A percentile compares a stretch with the other conserved stretches of the same genome.
Conservation (phyloP, 2,888 invertebrate species). For the Malthinus seriepunctatus region DNA sequence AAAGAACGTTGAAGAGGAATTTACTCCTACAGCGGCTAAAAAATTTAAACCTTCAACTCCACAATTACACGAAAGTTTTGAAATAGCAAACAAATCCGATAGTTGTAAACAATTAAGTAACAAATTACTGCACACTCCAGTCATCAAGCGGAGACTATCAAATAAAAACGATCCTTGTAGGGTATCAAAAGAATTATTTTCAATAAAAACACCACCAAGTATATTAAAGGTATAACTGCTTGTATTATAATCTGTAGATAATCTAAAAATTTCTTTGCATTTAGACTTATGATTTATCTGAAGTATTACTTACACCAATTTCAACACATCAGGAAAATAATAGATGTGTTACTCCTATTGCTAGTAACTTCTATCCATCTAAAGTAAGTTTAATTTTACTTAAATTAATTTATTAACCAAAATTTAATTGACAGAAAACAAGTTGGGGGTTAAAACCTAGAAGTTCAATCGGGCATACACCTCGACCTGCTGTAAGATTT, state of each 20-base stretch:
- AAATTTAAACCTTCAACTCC: conserved; percentile 30
- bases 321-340: background rate
- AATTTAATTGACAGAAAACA: conserved; percentile 24
- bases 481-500: conserved; percentile 34
- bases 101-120: background rate
- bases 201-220: conserved; percentile 63
- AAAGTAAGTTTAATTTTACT: background rate
- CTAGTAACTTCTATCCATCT: background rate
- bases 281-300: background rate
- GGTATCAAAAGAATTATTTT: conserved; percentile 28
- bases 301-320: background rate
- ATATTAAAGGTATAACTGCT: conserved; percentile 62
- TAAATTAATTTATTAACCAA: background rate
- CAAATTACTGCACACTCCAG: conserved; percentile 60
- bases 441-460: conserved; percentile 37
- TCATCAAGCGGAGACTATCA: conserved; percentile 53
- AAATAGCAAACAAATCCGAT: background rate
- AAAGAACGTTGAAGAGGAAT: conserved; percentile 21
- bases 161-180: conserved; percentile 25
- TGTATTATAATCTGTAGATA: conserved; percentile 7
- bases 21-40: conserved; percentile 34
- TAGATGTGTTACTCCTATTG: background rate
- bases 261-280: conserved; percentile 7
- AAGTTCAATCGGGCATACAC: conserved; percentile 36
- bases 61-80: conserved; percentile 5